Evolutionary conservation across 2,888 invertebrate species (phyloP), one percentile per base, ranked within the genome.

Genomic region (Pollenia amentaria): DNA sequence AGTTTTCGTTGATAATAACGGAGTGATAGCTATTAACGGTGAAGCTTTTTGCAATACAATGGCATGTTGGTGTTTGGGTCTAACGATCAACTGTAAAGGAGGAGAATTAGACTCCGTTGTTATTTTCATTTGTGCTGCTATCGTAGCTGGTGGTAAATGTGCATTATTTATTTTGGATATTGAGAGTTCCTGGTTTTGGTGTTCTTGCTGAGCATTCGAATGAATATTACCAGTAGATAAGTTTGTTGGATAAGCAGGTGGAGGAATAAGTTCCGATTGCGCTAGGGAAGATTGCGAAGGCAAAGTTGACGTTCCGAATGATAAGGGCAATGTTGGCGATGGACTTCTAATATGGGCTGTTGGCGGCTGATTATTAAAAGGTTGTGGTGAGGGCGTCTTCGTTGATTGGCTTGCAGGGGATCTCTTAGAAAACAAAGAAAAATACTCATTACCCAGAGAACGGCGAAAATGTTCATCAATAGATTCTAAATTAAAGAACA

Each of bases 381-480:
- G 90, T 87, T 90, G 91, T 18, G 89, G 84, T 55, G 89, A 87
- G 57, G 88, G 87, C 42, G 92, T 90, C 87, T 91, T 90, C 53
- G 89, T 73, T 10, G 67, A 51, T 16, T 77, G 87, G 51, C 18
- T 77, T 0, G 91, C 92, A 65, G 92, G 91, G 57, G 92, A 91
- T 79, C 92, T 92, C 70, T 95, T 95, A 89, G 95, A 95, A 92
- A 96, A 96, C 69, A 97, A 93, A 85, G 95, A 95, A 93, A 96
- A 95, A 94, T 97, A 97, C 92, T 97, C 96, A 89, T 96, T 96
- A 81, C 98, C 98, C 88, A 99, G 94, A 1, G 98, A 98, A 87
- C 98, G 96, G 80, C 98, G 95, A 94, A 99, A 99, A 94, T 99
- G 98, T 92, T 99, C 99, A 94, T 99, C 98, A 92, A 96, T 95